Evolutionary conservation across 2,888 invertebrate species (phyloP).

Genomic region (Sinopyrophorus schimmeli): DNA sequence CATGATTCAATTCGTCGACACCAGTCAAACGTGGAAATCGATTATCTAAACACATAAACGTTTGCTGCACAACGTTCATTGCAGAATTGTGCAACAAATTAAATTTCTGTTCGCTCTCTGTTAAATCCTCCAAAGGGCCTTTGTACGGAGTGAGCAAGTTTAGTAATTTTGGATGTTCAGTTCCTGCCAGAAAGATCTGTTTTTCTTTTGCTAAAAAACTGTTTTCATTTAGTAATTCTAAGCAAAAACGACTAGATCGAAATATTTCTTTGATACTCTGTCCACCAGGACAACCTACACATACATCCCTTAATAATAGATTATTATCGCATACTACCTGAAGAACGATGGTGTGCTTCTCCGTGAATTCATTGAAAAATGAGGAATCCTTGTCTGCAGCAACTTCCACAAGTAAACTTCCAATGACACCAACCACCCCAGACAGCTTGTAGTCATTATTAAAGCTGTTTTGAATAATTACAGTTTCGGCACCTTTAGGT

Average conservation of each 20-base stretch:
- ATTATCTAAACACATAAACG: slow-evolving; percentile 36
- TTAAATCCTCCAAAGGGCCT: slow-evolving; percentile 13
- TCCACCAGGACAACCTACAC: slow-evolving; percentile 37
- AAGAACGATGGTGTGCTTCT: slow-evolving; percentile 36
- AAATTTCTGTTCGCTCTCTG: slow-evolving; percentile 30
- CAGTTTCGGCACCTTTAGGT: slow-evolving; percentile 33
- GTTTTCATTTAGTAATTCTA: slow-evolving; percentile 27
- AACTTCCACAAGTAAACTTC: slow-evolving; percentile 35
- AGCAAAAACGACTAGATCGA: slow-evolving; percentile 34
- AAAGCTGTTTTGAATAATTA: slow-evolving; percentile 32
- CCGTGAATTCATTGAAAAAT: slow-evolving; percentile 34
- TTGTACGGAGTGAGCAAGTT: slow-evolving; percentile 38
- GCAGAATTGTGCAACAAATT: slow-evolving; percentile 36
- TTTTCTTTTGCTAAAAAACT: slow-evolving; percentile 30
- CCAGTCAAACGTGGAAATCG: slow-evolving; percentile 37
- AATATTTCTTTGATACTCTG: slow-evolving; percentile 35
- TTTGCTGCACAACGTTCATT: slow-evolving; percentile 37
- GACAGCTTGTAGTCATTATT: slow-evolving; percentile 32
- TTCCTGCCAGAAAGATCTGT: slow-evolving; percentile 36
- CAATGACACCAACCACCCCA: slow-evolving; percentile 36
- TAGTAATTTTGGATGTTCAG: slow-evolving; percentile 37
- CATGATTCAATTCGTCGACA: slow-evolving; percentile 33
- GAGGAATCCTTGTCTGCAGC: slow-evolving; percentile 13
- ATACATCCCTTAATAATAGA: slow-evolving; percentile 36
- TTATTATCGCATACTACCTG: slow-evolving; percentile 40